Evolutionary conservation across 2,888 invertebrate genomes (phyloP), one percentile per base, ranked within the genome.

Genomic region (Tortricodes alternella): DNA sequence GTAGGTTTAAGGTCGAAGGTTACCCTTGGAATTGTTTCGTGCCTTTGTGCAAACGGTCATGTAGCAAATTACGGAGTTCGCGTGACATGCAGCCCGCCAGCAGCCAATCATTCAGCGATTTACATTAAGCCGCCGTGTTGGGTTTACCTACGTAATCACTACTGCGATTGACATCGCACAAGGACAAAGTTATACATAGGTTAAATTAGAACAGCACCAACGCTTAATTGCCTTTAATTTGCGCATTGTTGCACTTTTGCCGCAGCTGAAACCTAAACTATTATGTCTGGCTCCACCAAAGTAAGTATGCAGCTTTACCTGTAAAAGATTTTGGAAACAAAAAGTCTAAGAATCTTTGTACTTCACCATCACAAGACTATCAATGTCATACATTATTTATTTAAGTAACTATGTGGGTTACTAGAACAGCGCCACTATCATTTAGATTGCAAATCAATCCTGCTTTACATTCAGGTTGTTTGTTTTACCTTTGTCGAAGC

Each of bases 1-100:
- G 88, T 86, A 60, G 65, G 71, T 68, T 72, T 78, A 82, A 86
- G 84, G 85, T 81, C 79, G 79, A 59, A 75, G 76, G 65, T 78
- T 80, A 78, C 67, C 85, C 85, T 85, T 85, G 83, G 67, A 62
- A 69, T 74, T 74, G 13, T 38, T 50, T 44, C 49, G 49, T 50
- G 49, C 53, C 27, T 49, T 15, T 46, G 23, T 50, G 56, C 37
- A 44, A 50, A 56, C 56, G 50, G 56, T 37, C 49, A 49, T 53
- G 56, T 56, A 43, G 46, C 35, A 50, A 56, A 50, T 56, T 50
- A 67, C 63, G 61, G 60, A 67, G 62, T 68, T 63, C 64, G 67
- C 63, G 60, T 53, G 46, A 55, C 55, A 55, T 46, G 27, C 53
- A 53, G 48, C 55, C 53, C 29, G 53, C 48, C 35, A 37, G 21